Evolutionary conservation across 2,797 vertebrate genomes (phyloP), one percentile per base, ranked within the genome.

Genomic region (Sebastes cheni): DNA sequence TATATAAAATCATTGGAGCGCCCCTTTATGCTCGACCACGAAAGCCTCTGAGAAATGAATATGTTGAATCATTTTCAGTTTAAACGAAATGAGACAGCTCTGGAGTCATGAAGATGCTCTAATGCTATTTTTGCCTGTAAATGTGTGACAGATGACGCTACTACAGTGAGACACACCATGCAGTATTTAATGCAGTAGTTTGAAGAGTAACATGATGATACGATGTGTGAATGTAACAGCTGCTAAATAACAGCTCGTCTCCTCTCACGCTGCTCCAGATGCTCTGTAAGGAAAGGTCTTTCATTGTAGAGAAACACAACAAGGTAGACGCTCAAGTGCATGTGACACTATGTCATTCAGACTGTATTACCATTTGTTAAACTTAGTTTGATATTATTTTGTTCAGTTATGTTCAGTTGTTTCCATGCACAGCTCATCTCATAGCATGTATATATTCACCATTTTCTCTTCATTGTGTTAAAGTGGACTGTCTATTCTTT

Each of bases 221-320:
- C 59, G 30, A 66, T 22, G 14, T 72, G n/a, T 85, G 72, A 67
- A 80, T 67, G 69, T 55, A 72, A 9, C 60, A 29, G 58, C 39
- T 50, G 79, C 54, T 72, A 52, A 84, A 70, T 89, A 88, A 90
- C 81, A 20, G 79, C 86, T 72, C 90, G 62, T 95, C 84, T 94
- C 92, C 85, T 88, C 75, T 89, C 85, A 79, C 22, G 87, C 91
- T 89, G 90, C 93, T 94, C 75, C 95, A 96, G 95, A 94, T 92
- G 88, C 88, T 95, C 90, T 93, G 91, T 91, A 96, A 95, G 94
- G 95, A 96, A 87, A 93, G 84, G 82, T 95, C 95, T 89, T 95
- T 95, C 91, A 91, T 94, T 93, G 84, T 95, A 89, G 95, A 96
- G 80, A 87, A 94, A 42, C 94, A 92, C 83, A 96, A 96, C 76